Conservation (phyloP, 2,113 vertebrate genomes). For the Nothocercus nigrocapillus region DNA sequence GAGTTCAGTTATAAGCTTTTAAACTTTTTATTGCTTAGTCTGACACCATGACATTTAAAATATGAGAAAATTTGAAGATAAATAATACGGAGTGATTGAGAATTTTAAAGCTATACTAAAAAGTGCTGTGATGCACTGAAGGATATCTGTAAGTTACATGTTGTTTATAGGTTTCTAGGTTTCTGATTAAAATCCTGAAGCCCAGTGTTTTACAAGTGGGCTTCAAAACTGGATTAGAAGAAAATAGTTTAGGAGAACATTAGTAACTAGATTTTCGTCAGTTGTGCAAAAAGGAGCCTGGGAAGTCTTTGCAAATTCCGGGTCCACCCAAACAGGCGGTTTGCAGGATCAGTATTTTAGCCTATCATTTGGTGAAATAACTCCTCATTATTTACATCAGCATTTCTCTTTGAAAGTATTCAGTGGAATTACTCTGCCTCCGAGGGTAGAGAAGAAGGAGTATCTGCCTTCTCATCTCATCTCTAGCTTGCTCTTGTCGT, state of each 20-base stretch:
- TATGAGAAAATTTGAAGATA: slow-evolving; percentile 67
- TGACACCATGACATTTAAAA: slow-evolving; percentile 75
- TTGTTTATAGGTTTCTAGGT: slow-evolving; percentile 78
- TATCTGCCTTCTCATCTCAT: background rate
- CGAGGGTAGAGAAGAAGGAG: background rate
- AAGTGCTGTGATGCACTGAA: slow-evolving; percentile 71
- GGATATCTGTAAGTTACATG: slow-evolving; percentile 76
- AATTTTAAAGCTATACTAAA: slow-evolving; percentile 75
- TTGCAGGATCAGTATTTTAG: background rate
- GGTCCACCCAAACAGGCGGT: background rate
- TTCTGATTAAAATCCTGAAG: slow-evolving; percentile 75
- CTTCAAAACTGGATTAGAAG: slow-evolving; percentile 36
- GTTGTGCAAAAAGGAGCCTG: background rate
- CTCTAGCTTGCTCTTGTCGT: background rate
- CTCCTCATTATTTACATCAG: background rate
- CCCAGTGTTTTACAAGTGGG: slow-evolving; percentile 60
- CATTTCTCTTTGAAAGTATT: background rate
- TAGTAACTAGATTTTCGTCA: background rate
- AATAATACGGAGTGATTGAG: slow-evolving; percentile 73
- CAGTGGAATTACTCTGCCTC: background rate
- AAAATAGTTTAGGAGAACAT: background rate
- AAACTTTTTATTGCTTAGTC: slow-evolving; percentile 76
- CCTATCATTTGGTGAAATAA: background rate
- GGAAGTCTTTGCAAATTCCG: background rate
- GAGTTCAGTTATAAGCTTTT: slow-evolving; percentile 70